Evolutionary conservation across 1,140 invertebrate species (phyloP).

Genomic region (Ceratosolen fusciceps): DNA sequence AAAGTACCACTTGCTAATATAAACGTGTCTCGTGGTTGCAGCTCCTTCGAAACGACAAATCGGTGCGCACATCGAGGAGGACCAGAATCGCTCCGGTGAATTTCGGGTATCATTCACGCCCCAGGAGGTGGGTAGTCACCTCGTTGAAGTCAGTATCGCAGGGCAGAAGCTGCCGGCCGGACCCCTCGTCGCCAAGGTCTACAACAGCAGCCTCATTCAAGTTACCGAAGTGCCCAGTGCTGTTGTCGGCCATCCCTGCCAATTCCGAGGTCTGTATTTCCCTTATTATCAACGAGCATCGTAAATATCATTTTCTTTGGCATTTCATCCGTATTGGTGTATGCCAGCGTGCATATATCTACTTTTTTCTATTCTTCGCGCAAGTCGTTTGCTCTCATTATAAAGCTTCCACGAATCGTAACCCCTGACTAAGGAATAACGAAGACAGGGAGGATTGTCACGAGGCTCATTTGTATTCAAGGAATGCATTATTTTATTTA

Average conservation of each 20-base stretch:
- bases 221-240: slow-evolving; percentile 93
- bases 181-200: slow-evolving; percentile 91
- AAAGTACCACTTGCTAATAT: too few species aligned
- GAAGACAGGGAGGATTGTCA: too few species aligned
- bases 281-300: too few species aligned
- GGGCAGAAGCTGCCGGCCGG: slow-evolving; percentile 89
- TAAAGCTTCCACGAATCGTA: too few species aligned
- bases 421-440: too few species aligned
- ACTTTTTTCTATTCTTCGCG: too few species aligned
- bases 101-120: slow-evolving; percentile 92
- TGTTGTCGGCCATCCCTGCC: slow-evolving; percentile 91
- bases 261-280: slow-evolving; percentile 87
- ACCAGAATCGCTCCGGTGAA: slow-evolving; percentile 81
- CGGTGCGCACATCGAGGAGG: slow-evolving; percentile 80
- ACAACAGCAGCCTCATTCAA: slow-evolving; percentile 91
- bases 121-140: slow-evolving; percentile 90
- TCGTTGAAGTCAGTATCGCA: slow-evolving; percentile 88
- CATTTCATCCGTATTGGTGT: too few species aligned
- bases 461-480: too few species aligned
- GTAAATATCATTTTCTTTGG: too few species aligned
- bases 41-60: slow-evolving; percentile 81
- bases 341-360: too few species aligned
- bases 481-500: too few species aligned
- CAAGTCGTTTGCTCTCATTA: too few species aligned
- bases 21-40: slow-evolving; percentile 43